Conservation (phyloP, 1,140 invertebrate genomes). For the Drosophila saltans region DNA sequence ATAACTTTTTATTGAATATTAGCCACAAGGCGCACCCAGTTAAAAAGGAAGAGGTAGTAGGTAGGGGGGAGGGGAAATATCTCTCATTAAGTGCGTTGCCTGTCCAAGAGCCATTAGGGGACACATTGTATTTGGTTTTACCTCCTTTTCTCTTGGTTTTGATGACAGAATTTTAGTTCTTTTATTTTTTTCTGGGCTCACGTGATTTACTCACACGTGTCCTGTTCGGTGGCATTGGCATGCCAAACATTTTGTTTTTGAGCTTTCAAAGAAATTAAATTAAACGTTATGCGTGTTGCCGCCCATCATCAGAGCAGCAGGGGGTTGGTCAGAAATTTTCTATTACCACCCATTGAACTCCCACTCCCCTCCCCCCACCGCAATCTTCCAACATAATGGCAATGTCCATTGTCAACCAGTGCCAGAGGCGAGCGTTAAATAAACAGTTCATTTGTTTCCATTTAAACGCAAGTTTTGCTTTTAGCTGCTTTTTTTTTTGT, state of each 20-base stretch:
- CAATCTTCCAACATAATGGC: constrained; percentile 4
- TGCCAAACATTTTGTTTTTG: constrained; percentile 73
- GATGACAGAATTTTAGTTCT: constrained; percentile 65
- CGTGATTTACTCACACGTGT: constrained; percentile 77
- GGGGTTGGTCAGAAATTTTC: constrained; percentile 6
- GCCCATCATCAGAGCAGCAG: constrained; percentile 21
- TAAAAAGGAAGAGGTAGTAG: not conserved
- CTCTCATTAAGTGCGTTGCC: constrained; percentile 75
- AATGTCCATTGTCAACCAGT: constrained; percentile 16
- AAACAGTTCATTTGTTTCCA: constrained; percentile 82
- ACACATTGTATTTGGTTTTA: constrained; percentile 35
- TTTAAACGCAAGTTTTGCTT: constrained; percentile 69
- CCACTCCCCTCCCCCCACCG: not conserved
- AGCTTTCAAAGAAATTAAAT: constrained; percentile 83
- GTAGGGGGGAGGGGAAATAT: not conserved
- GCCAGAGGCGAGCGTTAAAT: constrained; percentile 70
- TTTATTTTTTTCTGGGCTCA: constrained; percentile 44
- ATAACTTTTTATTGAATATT: constrained; percentile 81
- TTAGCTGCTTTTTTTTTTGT: not conserved
- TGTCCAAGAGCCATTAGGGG: constrained; percentile 70
- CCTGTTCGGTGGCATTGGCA: constrained; percentile 39
- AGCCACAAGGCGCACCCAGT: constrained; percentile 56
- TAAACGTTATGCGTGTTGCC: constrained; percentile 78
- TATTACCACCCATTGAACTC: not conserved
- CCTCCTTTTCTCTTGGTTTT: constrained; percentile 40